phyloP scores from a whole-genome alignment of 1,140 invertebrate species.

The Calliopsis andreniformis region DNA sequence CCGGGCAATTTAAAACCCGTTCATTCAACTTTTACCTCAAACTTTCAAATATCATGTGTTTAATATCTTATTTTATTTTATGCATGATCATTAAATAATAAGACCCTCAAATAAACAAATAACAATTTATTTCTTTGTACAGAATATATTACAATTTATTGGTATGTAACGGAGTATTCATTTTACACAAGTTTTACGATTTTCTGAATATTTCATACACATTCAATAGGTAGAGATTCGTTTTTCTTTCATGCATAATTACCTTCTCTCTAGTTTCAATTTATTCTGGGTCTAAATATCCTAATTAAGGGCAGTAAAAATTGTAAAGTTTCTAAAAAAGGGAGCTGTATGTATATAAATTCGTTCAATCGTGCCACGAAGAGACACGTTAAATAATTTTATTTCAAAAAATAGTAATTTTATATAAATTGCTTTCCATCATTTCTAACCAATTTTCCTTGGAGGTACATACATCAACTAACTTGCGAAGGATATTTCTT shows the following conservation, averaged over 20 bases:
- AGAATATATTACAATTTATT: constrained; percentile 31
- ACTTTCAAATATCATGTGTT: too few relatives aligned
- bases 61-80: background rate
- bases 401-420: background rate
- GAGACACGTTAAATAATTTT: background rate
- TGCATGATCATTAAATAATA: background rate
- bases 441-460: background rate
- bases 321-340: constrained; percentile 7
- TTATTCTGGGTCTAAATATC: background rate
- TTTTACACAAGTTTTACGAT: background rate
- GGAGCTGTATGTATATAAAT: background rate
- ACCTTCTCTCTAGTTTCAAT: background rate
- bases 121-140: constrained; percentile 31
- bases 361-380: background rate
- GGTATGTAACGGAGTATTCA: background rate
- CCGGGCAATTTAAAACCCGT: background rate
- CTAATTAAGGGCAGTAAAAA: background rate
- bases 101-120: background rate
- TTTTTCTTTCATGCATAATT: background rate
- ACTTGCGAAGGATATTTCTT: constrained; percentile 79
- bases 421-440: background rate
- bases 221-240: background rate
- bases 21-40: too few relatives aligned
- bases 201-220: constrained; percentile 1
- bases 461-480: constrained; percentile 67